phyloP scores from a whole-genome alignment of 2,888 invertebrate species.

The Aquatica leii region DNA sequence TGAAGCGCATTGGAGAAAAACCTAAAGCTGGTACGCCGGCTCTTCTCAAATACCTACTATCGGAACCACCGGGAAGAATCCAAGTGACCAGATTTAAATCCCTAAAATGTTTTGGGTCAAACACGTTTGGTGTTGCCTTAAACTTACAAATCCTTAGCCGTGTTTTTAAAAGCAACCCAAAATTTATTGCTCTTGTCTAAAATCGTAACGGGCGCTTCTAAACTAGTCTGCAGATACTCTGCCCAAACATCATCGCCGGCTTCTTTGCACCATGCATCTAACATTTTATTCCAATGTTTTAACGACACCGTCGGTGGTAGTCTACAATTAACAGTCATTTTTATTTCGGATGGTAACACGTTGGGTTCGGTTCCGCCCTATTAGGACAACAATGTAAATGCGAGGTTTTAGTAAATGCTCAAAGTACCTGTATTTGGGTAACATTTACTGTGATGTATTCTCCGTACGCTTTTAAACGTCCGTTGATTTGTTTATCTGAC shows the following conservation, averaged over 20 bases:
- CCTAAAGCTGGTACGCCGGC: conserved; percentile 84
- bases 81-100: conserved; percentile 72
- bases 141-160: conserved; percentile 60
- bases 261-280: conserved; percentile 62
- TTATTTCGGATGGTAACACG: not conserved
- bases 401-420: not conserved
- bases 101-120: conserved; percentile 59
- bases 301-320: conserved; percentile 62
- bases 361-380: not conserved
- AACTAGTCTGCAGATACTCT: conserved; percentile 64
- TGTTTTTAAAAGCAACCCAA: conserved; percentile 68
- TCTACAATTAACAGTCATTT: not conserved
- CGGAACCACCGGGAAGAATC: conserved; percentile 91
- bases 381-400: not conserved
- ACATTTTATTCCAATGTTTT: conserved; percentile 64
- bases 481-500: not conserved
- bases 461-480: conserved; percentile 74
- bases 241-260: conserved; percentile 67
- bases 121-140: not conserved
- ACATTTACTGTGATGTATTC: conserved; percentile 89
- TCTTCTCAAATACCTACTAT: conserved; percentile 82
- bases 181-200: conserved; percentile 65
- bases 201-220: conserved; percentile 61
- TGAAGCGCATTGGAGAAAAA: conserved; percentile 59
- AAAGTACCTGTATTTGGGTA: conserved; percentile 71